Conservation (phyloP, 2,888 invertebrate genomes). For the Lysandra coridon region DNA sequence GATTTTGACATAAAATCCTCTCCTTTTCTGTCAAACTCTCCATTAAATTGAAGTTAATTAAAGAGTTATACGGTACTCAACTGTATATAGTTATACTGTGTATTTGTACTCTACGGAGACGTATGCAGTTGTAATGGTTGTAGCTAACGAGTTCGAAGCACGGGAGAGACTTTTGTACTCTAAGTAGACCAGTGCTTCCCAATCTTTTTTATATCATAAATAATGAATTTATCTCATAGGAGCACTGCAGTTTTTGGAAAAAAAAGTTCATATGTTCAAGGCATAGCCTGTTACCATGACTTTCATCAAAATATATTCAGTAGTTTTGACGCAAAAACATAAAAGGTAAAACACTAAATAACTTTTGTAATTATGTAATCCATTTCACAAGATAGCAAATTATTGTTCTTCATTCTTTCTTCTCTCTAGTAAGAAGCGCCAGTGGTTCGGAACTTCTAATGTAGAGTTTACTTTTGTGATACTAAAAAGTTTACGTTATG, state of each 20-base stretch:
- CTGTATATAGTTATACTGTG: background rate
- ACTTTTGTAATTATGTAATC: no score
- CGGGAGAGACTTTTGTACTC: constrained; percentile 6
- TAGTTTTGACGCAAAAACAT: no score
- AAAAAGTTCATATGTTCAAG: no score
- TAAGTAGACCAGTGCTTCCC: background rate
- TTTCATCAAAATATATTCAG: no score
- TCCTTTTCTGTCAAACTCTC: no score
- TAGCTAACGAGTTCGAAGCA: constrained; percentile 2
- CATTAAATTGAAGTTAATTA: no score
- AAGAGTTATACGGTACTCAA: background rate
- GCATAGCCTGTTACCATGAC: no score
- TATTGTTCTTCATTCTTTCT: background rate
- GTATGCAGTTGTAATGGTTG: constrained; percentile 1
- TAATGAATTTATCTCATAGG: no score
- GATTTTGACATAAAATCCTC: no score
- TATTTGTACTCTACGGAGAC: background rate
- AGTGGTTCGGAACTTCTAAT: background rate
- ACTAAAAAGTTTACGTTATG: background rate
- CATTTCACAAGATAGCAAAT: no score
- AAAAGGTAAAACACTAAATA: no score
- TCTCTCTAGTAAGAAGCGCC: background rate
- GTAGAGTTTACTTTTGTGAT: background rate
- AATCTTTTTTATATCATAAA: background rate
- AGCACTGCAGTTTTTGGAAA: no score